Evolutionary conservation across 2,888 invertebrate genomes (phyloP).

Genomic region (Clanis bilineata): DNA sequence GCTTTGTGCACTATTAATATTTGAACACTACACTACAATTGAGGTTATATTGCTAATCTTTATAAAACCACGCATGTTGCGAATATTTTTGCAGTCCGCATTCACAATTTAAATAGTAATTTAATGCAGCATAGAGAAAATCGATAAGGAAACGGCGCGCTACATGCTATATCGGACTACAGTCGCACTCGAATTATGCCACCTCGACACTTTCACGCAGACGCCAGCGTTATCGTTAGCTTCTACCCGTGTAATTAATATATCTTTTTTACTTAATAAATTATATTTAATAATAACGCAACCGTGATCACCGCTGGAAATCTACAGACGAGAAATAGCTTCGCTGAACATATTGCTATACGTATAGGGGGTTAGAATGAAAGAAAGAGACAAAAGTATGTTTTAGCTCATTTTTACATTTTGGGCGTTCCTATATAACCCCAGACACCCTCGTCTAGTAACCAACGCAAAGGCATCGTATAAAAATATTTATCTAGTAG

Average conservation of each 20-base stretch:
- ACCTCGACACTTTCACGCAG: slow-evolving; percentile 52
- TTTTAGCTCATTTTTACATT: slow-evolving; percentile 40
- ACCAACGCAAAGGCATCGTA: background rate
- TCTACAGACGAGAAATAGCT: slow-evolving; percentile 44
- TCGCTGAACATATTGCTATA: slow-evolving; percentile 47
- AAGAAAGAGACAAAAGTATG: slow-evolving; percentile 63
- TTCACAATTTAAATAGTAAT: slow-evolving; percentile 71
- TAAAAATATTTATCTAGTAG: background rate
- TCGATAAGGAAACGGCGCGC: slow-evolving; percentile 77
- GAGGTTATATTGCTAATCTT: slow-evolving; percentile 42
- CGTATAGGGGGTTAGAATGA: slow-evolving; percentile 43
- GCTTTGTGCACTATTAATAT: slow-evolving; percentile 29
- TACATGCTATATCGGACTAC: slow-evolving; percentile 65
- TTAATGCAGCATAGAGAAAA: slow-evolving; percentile 80
- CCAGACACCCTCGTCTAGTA: slow-evolving; percentile 25
- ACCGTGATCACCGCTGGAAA: slow-evolving; percentile 38
- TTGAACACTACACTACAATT: slow-evolving; percentile 35
- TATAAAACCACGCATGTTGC: slow-evolving; percentile 53
- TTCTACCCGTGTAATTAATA: background rate
- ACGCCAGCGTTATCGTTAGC: slow-evolving; percentile 31
- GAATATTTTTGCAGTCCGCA: slow-evolving; percentile 64
- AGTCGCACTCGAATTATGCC: slow-evolving; percentile 55
- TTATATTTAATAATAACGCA: slow-evolving; percentile 31
- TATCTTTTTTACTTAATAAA: slow-evolving; percentile 23
- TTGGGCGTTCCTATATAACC: slow-evolving; percentile 60